Evolutionary conservation across 1,140 invertebrate genomes (phyloP).

Genomic region (Drosophila quadrilineata): DNA sequence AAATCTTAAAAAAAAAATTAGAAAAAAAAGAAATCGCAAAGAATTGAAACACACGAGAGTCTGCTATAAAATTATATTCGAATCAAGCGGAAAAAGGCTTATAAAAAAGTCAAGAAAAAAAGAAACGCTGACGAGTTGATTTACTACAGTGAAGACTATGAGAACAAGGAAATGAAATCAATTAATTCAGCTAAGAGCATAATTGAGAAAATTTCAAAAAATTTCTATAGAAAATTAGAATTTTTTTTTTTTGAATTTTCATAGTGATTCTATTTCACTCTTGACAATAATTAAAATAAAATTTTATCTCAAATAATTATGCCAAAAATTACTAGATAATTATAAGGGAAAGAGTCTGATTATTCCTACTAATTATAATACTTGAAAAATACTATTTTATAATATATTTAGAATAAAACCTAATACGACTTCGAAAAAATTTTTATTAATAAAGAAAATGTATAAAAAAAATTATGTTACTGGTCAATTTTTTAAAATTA

Average conservation of each 20-base stretch:
- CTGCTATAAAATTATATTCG: slow-evolving; percentile 62
- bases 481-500: no score
- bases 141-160: not conserved
- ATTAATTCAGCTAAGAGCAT: not conserved
- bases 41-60: slow-evolving; percentile 11
- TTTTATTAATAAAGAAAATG: not conserved
- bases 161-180: not conserved
- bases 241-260: not conserved
- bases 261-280: no score
- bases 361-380: no score
- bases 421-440: not conserved
- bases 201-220: no score
- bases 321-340: no score
- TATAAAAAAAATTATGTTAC: not conserved
- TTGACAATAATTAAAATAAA: no score
- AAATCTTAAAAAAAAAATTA: slow-evolving; percentile 29
- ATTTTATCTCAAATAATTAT: no score
- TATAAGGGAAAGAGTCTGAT: no score
- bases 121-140: slow-evolving; percentile 10
- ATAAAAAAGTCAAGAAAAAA: not conserved
- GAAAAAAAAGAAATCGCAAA: no score
- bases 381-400: no score
- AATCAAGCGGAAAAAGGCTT: slow-evolving; percentile 31
- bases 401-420: no score
- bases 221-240: no score